Percentiles rank a stretch among this genome's conserved stretches.
These are phyloP conservation scores for Albula glossodonta DNA, from an alignment of 2,113 vertebrate species.

Conservation along the genomic window DNA sequence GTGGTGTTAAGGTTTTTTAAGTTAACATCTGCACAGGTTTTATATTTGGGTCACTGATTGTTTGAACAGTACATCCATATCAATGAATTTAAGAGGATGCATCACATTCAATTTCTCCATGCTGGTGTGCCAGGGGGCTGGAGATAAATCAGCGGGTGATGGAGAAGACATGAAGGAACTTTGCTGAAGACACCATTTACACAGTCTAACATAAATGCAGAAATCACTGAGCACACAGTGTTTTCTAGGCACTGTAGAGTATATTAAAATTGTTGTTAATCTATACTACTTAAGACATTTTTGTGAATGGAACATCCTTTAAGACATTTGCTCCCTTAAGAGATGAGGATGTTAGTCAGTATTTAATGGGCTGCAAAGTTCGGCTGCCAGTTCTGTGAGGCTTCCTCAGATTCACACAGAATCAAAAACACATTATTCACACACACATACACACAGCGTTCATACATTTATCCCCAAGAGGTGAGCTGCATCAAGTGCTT, in stretches of 20 bases:
- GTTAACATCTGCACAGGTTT: neutral
- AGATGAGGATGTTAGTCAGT: neutral
- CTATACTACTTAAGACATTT: neutral
- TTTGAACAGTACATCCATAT: neutral
- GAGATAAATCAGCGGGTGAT: neutral
- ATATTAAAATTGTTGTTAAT: neutral
- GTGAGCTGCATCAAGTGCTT: neutral
- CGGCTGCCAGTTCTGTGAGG: neutral
- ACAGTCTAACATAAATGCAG: neutral
- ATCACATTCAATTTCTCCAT: neutral
- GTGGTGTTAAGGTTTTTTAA: no score
- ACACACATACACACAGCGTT: neutral
- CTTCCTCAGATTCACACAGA: neutral
- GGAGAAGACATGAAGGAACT: neutral
- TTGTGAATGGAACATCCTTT: neutral
- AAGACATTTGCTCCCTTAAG: neutral
- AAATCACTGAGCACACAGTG: neutral
- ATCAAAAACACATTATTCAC: neutral
- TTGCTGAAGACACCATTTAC: neutral
- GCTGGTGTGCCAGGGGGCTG: neutral
- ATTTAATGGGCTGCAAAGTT: neutral
- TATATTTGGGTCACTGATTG: neutral
- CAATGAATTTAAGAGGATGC: neutral
- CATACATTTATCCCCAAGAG: neutral
- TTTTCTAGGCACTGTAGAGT: neutral